Evolutionary conservation across 2,888 invertebrate species (phyloP), one percentile per base, ranked within the genome.

Genomic region (Oscheius onirici): DNA sequence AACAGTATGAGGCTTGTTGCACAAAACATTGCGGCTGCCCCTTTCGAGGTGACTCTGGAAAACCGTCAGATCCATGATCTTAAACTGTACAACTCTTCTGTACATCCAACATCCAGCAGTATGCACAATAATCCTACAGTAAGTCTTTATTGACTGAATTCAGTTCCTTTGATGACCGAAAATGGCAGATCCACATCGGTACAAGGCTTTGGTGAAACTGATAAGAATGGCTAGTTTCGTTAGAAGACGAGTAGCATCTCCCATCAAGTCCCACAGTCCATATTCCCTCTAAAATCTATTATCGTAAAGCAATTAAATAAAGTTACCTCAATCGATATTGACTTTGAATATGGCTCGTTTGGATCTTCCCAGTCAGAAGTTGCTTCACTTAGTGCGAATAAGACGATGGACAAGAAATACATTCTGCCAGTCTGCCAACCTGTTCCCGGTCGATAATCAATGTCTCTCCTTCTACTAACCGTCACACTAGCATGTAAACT

Each of bases 291-390:
- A 3, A 13, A 52, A 52, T 3, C 3, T 17, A 52, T 55, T 11
- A 20, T n/a, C 28, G 24, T 5, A 6, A 6, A 22, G 20, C 3
- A 52, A 6, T 52, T 52, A 13, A 17, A 52, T 3, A 17, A 22
- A 52, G 41, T 54, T 24, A 66, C 54, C 40, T 66, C 34, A n/a
- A 46, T 26, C 15, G 11, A 15, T 24, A 28, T 46, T 13, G 13
- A 43, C n/a, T 22, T 20, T 6, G 69, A 69, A 24, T 69, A 69
- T 17, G 69, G 69, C 40, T 69, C 69, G 28, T 69, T 69, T 15
- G 69, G 69, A 46, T 69, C 69, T 20, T 58, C 69, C 57, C 57
- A 69, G 5, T 69, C 60, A 17, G 24, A 20, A 28, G 20, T 13
- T 1, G 46, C 66, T 46, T 13, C 26, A 17, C 26, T 26, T 20